These are phyloP conservation scores for Diploptera punctata DNA, from an alignment of 2,888 invertebrate species.

Conservation along the genomic window DNA sequence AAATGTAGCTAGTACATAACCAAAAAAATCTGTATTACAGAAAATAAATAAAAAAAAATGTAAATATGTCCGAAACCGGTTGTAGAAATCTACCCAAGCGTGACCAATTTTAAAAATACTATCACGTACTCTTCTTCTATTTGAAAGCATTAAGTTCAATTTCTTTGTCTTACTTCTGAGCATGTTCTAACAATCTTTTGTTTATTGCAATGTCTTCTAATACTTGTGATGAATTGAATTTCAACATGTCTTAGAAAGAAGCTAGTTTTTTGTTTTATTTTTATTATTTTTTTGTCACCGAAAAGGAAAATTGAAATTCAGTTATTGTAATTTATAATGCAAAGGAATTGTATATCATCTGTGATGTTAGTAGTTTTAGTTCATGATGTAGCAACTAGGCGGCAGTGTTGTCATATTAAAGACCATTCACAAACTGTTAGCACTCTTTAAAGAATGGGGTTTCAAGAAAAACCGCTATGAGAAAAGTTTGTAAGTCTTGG, in stretches of 20 bases:
- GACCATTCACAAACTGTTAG: neutral
- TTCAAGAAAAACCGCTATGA: neutral
- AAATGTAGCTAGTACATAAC: neutral
- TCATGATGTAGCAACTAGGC: neutral
- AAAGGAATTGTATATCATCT: no score
- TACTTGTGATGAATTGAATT: no score
- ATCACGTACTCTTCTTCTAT: constrained; percentile 8
- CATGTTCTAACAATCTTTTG: no score
- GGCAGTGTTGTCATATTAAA: neutral
- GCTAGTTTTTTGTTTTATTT: no score
- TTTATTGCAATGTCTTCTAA: no score
- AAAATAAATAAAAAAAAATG: neutral
- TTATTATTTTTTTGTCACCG: no score
- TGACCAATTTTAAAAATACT: constrained; percentile 20
- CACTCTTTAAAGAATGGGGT: neutral
- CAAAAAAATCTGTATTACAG: neutral
- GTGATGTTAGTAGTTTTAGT: neutral
- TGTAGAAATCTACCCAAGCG: neutral
- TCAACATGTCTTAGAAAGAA: no score
- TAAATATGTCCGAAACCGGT: constrained; percentile 14
- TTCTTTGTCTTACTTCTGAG: no score
- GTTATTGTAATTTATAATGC: no score
- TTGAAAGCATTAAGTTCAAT: no score
- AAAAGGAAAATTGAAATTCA: no score
- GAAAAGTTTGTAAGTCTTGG: neutral